A percentile compares a stretch with the other conserved stretches of the same genome.
Evolutionary conservation across 2,797 vertebrate species (phyloP).

Genomic region (Gambelia wislizenii): DNA sequence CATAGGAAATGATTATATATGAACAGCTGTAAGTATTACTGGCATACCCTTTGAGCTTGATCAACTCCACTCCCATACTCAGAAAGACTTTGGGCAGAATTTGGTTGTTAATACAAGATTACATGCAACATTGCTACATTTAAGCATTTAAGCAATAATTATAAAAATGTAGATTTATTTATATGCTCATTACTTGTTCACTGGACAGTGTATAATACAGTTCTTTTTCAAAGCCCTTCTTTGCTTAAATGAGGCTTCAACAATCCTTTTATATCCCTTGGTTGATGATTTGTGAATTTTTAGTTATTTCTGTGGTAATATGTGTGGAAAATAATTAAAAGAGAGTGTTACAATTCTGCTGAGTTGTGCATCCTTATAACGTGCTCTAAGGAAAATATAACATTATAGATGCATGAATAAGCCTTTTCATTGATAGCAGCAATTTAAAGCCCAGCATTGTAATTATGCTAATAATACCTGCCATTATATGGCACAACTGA

Average conservation of each 20-base stretch:
- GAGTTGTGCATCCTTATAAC: slow-evolving; percentile 63
- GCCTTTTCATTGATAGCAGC: slow-evolving; percentile 63
- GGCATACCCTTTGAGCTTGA: not conserved
- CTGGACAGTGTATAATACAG: not conserved
- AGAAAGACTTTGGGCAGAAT: not conserved
- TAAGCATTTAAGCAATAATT: slow-evolving; percentile 19
- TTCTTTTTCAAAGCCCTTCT: slow-evolving; percentile 19
- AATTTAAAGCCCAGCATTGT: slow-evolving; percentile 63
- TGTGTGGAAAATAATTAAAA: slow-evolving; percentile 59
- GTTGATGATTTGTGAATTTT: slow-evolving; percentile 34
- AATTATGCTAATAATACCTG: slow-evolving; percentile 62
- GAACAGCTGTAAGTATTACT: not conserved
- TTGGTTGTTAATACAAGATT: not conserved
- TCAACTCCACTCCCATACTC: not conserved
- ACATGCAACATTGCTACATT: not conserved
- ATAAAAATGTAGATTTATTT: slow-evolving; percentile 33
- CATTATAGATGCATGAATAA: slow-evolving; percentile 52
- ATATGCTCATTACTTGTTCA: slow-evolving; percentile 23
- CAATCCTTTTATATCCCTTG: slow-evolving; percentile 34
- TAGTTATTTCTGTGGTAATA: slow-evolving; percentile 42
- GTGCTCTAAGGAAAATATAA: slow-evolving; percentile 55
- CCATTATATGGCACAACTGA: slow-evolving; percentile 54
- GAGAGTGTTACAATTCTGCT: slow-evolving; percentile 69
- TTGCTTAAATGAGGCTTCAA: slow-evolving; percentile 28
- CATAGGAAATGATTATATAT: not conserved